Base-by-base conservation (phyloP, 2,113 vertebrate genomes). In the Phrynosoma blainvillii region DNA sequence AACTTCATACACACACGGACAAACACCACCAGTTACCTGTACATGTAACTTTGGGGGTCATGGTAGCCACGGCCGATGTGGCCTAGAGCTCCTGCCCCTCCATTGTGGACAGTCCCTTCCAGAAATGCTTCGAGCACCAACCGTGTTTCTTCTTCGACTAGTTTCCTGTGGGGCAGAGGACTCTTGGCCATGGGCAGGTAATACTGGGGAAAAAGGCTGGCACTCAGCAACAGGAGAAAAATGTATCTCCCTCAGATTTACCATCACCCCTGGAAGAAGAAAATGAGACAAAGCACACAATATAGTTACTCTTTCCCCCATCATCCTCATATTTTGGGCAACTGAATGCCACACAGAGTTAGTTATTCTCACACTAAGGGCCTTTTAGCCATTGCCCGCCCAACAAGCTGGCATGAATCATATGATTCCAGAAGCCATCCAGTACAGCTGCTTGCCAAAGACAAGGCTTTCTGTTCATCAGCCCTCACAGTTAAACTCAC, bases 101-200 rank as follows among this genome's bases (percentile, higher is more conserved):
- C 62, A 0, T 36, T 77, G 27, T 70, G 40, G 62, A 93, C 66
- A 11, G 59, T 84, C 65, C 86, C 16, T 84, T 62, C 91, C 40
- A 95, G 87, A 80, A 97, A 96, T 36, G 95, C 96, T 59, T 93
- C 95, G 74, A 96, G 80, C 42, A 96, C 95, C 75, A 16, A 85
- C 71, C 93, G 90, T 0, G 93, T 96, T 85, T 97, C 96, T 47
- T 95, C 93, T 66, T 91, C 84, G 73, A 93, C 88, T 14, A 78
- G 91, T 83, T 25, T 89, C 91, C 82, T 93, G 84, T 0, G 93
- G 88, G 82, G 59, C 32, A 56, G 21, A 4, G 73, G 73, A 21
- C 71, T 59, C 5, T 92, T 90, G 16, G 93, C 93, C 94, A 94
- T 94, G 86, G 89, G 84, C 47, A 52, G 54, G 47, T 10, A 30